Evolutionary conservation across 1,140 invertebrate genomes (phyloP), one percentile per base, ranked within the genome.

Genomic region (Adoxophyes honmai): DNA sequence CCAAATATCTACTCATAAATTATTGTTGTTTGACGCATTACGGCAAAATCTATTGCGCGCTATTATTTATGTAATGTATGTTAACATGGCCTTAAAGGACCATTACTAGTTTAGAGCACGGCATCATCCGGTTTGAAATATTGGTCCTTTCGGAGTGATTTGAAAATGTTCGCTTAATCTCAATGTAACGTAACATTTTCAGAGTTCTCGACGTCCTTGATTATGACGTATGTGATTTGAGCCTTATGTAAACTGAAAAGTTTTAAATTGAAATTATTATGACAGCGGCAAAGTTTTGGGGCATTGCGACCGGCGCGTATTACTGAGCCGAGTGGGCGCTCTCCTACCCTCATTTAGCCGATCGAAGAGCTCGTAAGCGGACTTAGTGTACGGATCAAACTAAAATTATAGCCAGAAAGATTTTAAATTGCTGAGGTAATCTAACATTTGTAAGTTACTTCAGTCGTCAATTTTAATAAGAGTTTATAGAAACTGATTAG

Each of bases 11-110:
- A 64, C 62, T 69, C 73, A 72, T 83, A 83, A 79, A 81, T 84
- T 74, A 77, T 68, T 70, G 72, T 74, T 77, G 73, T 78, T 76
- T 84, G 76, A 84, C 76, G 81, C 78, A 84, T 81, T 84, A 84
- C 70, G 72, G 75, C 74, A 74, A 75, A 81, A 83, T 83, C 78
- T 76, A 79, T 83, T 77, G 77, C 69, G 71, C 51, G 62, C 51
- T 48, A 52, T 59, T 65, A 69, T 64, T 63, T 71, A 60, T 57
- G 52, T 64, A 57, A 16, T 48, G 18, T 48, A 48, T 48, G 42
- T 48, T 48, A 48, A 48, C 42, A 48, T 33, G 18, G 10, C 42
- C 42, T 33, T 48, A 21, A 48, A 48, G 28, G 18, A 48, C 42
- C 42, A 48, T 48, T 48, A 48, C 18, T 21, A 11, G 18, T 48